Conservation (phyloP, 1,140 invertebrate species). For the Drosophila lowei region DNA sequence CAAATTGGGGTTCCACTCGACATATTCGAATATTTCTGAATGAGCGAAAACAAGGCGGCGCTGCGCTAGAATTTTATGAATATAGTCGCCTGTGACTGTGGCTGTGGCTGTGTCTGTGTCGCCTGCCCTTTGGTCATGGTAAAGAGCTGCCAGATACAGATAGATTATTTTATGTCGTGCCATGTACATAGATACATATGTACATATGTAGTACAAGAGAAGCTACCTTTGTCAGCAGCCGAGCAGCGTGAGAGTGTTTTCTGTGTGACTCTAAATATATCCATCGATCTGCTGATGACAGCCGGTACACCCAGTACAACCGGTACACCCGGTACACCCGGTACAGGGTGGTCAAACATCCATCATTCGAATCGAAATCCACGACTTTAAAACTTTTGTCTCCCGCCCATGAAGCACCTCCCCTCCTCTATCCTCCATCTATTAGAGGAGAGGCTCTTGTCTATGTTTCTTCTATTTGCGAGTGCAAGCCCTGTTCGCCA, state of each 20-base stretch:
- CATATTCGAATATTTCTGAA: constrained; percentile 64
- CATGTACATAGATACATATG: constrained; percentile 35
- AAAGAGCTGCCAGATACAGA: constrained; percentile 25
- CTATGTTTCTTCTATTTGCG: too few relatives aligned
- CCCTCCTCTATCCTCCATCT: constrained; percentile 1
- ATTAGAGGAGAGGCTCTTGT: not conserved
- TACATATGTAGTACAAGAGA: too few relatives aligned
- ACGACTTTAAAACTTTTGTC: too few relatives aligned
- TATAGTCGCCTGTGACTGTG: not conserved
- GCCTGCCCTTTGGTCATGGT: constrained; percentile 53
- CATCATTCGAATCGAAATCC: too few relatives aligned
- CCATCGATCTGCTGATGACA: constrained; percentile 46
- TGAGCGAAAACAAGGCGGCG: constrained; percentile 56
- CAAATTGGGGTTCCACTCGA: constrained; percentile 38
- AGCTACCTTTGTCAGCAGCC: constrained; percentile 4
- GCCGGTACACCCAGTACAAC: constrained; percentile 28
- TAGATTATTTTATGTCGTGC: constrained; percentile 32
- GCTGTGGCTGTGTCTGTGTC: not conserved
- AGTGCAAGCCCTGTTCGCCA: constrained; percentile 54
- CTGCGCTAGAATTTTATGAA: constrained; percentile 52
- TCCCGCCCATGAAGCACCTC: not conserved
- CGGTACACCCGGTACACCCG: too few relatives aligned
- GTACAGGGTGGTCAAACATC: constrained; percentile 49
- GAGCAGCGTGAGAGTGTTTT: constrained; percentile 63
- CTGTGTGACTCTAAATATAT: constrained; percentile 69